Evolutionary conservation across 2,797 vertebrate genomes (phyloP), one percentile per base, ranked within the genome.

Genomic region (Lutra lutra): DNA sequence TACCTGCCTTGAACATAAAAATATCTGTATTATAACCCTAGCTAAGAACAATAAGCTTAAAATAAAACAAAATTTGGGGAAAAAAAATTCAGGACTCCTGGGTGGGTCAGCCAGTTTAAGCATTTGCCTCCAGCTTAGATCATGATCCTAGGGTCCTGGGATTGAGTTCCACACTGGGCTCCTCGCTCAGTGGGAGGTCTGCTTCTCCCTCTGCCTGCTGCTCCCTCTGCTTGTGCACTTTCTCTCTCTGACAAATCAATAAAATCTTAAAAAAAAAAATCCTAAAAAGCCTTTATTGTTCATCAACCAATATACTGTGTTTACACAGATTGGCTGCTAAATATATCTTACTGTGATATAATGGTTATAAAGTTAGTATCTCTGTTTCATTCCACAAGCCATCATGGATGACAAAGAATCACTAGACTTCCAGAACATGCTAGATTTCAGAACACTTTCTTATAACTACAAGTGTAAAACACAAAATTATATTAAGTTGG

Each of bases 381-480:
- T 25, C 25, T 89, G 21, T 78, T 96, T 35, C 4, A 79, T 89
- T 96, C 25, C 43, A 66, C 51, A 48, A 80, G 68, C 13, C 29
- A 58, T 10, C 21, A 48, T 17, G 58, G 35, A 54, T 75, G 17
- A 91, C 12, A 32, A 95, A 94, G 29, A 96, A 85, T 85, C 38
- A 89, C 29, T 85, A 0, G 40, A 75, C 17, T 92, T 97, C 46
- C 46, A 88, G 56, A 94, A 89, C 13, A 75, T 85, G n/a, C 4
- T 91, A n/a, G 25, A 38, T 84, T 89, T 96, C 23, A 80, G 73
- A 96, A 91, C 12, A 94, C 23, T 91, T 86, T 83, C 40, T 93
- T 66, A 35, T 85, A 77, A 89, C 48, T 88, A 79, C 38, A 23
- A 62, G 79, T 85, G 94, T 62, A 93, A 97, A 89, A 73, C 58